Evolutionary conservation across 2,113 vertebrate species (phyloP).

Genomic region (Trichomycterus rosablanca): DNA sequence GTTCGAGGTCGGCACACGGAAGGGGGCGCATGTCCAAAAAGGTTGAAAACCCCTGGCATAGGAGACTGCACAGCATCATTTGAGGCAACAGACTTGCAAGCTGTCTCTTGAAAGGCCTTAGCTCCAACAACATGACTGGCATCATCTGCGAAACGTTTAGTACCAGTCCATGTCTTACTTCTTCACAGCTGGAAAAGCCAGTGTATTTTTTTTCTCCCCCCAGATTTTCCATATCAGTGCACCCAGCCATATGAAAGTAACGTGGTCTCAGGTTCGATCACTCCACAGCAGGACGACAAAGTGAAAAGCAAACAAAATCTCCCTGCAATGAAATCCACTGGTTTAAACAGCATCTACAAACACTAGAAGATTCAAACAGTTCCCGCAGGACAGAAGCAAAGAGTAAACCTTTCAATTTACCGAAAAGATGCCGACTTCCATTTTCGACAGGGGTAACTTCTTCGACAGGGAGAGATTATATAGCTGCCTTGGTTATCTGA

Average conservation of each 20-base stretch:
- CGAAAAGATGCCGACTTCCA: slow-evolving; percentile 72
- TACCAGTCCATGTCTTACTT: slow-evolving; percentile 32
- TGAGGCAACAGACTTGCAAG: too few species aligned
- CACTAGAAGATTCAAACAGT: too few species aligned
- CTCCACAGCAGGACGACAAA: slow-evolving; percentile 12
- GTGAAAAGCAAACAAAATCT: not conserved
- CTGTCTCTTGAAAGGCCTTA: too few species aligned
- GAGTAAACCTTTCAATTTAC: slow-evolving; percentile 58
- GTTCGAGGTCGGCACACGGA: too few species aligned
- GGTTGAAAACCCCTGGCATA: too few species aligned
- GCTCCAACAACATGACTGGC: too few species aligned
- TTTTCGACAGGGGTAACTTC: slow-evolving; percentile 68
- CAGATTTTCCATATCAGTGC: slow-evolving; percentile 50
- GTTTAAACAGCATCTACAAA: too few species aligned
- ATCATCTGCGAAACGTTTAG: too few species aligned
- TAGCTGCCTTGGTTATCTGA: slow-evolving; percentile 61
- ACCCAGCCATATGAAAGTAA: slow-evolving; percentile 37
- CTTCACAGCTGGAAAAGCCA: slow-evolving; percentile 31
- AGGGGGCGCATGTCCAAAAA: too few species aligned
- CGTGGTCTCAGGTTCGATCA: slow-evolving; percentile 38
- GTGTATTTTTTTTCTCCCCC: slow-evolving; percentile 32
- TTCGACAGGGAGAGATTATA: slow-evolving; percentile 57
- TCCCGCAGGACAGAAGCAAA: slow-evolving; percentile 17
- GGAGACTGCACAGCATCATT: too few species aligned
- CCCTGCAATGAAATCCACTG: not conserved